phyloP scores from a whole-genome alignment of 1,140 invertebrate genomes.

The Temnothorax longispinosus region DNA sequence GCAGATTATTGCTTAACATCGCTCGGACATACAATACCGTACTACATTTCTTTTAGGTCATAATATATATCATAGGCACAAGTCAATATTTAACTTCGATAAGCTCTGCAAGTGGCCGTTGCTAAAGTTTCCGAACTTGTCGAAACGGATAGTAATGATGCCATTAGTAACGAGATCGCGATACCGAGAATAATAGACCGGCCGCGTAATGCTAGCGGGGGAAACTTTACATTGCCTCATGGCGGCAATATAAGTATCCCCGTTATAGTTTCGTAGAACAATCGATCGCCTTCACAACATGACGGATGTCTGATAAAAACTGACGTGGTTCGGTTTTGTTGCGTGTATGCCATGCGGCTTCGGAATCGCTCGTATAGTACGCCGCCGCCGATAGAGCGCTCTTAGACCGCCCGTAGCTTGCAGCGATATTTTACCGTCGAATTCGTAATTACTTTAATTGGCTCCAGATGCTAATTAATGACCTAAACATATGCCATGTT shows the following conservation, averaged over 20 bases:
- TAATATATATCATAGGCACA: neutral
- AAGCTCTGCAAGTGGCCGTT: neutral
- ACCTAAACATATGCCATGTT: constrained; percentile 81
- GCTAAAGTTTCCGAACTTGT: neutral
- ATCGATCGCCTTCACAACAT: constrained; percentile 68
- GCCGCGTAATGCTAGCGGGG: constrained; percentile 10
- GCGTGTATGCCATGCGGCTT: constrained; percentile 26
- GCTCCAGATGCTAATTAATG: constrained; percentile 85
- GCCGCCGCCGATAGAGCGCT: constrained; percentile 39
- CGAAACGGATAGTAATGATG: constrained; percentile 27
- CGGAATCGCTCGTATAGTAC: constrained; percentile 42
- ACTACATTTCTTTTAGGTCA: neutral
- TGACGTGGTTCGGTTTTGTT: constrained; percentile 68
- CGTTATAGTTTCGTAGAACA: constrained; percentile 65
- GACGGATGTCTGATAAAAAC: constrained; percentile 67
- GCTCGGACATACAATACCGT: neutral
- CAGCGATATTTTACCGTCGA: constrained; percentile 80
- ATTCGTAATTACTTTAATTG: constrained; percentile 84
- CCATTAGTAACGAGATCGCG: constrained; percentile 51
- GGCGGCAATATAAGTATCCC: constrained; percentile 47
- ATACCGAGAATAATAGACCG: constrained; percentile 46
- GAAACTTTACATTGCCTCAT: constrained; percentile 52
- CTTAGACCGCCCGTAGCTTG: constrained; percentile 18
- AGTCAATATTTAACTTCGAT: neutral
- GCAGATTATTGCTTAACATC: neutral